Percentiles rank a stretch among this genome's conserved stretches.
phyloP scores from a whole-genome alignment of 2,797 vertebrate genomes.

The Sylvilagus floridanus region DNA sequence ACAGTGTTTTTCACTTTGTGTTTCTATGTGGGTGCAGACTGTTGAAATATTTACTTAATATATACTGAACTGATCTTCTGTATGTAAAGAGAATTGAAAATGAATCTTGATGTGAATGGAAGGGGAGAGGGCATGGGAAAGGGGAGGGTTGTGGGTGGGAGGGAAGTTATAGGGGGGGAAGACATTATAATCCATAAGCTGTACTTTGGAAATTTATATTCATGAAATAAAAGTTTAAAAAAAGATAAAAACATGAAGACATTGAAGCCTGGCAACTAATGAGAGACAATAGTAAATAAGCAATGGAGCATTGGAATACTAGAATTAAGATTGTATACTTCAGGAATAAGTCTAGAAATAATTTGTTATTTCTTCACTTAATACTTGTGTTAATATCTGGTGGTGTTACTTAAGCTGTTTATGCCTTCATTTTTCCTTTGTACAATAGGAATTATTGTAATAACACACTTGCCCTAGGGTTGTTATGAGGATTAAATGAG shows the following conservation, averaged over 20 bases:
- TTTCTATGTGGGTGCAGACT: no score
- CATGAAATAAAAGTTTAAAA: no score
- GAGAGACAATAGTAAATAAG: neutral
- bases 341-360: neutral
- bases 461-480: neutral
- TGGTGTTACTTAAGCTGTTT: neutral
- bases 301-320: accelerated
- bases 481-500: neutral
- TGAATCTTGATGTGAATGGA: no score
- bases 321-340: neutral
- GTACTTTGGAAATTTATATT: no score
- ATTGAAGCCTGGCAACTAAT: neutral
- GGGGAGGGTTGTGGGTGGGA: no score
- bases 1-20: no score
- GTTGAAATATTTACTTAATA: no score
- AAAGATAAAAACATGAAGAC: neutral
- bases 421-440: neutral
- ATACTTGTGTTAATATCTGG: neutral
- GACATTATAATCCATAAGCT: no score
- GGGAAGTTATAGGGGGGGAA: no score
- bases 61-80: no score
- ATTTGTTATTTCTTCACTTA: neutral
- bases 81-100: no score
- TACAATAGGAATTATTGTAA: neutral
- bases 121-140: no score